Percentiles rank a stretch among this genome's conserved stretches.
These are phyloP conservation scores for Pterocles burchelli DNA, from an alignment of 2,113 vertebrate species.

Conservation along the genomic window DNA sequence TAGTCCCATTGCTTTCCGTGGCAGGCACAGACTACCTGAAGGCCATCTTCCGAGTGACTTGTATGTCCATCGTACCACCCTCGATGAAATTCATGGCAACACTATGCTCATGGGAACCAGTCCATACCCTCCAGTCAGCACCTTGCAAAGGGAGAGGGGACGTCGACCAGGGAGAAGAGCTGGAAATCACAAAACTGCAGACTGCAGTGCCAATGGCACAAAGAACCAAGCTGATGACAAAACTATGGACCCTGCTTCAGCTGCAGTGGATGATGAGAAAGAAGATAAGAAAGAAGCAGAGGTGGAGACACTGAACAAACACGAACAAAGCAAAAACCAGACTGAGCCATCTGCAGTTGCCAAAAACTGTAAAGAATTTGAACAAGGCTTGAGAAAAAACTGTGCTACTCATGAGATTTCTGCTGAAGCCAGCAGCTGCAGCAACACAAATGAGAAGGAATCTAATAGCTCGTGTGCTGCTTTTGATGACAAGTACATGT, in stretches of 20 bases:
- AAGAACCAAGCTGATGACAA: conserved; percentile 84
- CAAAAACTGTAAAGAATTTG: conserved; percentile 79
- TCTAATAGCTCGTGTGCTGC: conserved; percentile 73
- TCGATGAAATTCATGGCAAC: conserved; percentile 86
- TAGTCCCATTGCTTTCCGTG: conserved; percentile 80
- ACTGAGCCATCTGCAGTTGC: conserved; percentile 62
- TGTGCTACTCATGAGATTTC: conserved; percentile 73
- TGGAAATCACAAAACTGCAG: conserved; percentile 79
- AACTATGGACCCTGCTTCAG: conserved; percentile 68
- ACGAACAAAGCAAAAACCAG: conserved; percentile 77
- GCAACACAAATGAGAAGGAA: conserved; percentile 77
- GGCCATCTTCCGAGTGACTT: conserved; percentile 78
- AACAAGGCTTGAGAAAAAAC: conserved; percentile 73
- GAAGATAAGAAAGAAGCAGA: conserved; percentile 82
- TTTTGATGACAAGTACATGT: conserved; percentile 84
- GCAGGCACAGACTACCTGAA: conserved; percentile 82
- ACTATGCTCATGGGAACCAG: conserved; percentile 81
- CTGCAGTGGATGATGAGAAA: conserved; percentile 80
- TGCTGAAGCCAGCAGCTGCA: conserved; percentile 71
- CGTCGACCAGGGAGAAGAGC: conserved; percentile 81
- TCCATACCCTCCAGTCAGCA: conserved; percentile 82
- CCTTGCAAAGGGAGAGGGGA: conserved; percentile 84
- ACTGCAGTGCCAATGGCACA: conserved; percentile 57
- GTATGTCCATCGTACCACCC: conserved; percentile 80
- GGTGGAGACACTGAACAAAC: conserved; percentile 70